Evolutionary conservation across 1,140 invertebrate species (phyloP).

Genomic region (Aphis gossypii): DNA sequence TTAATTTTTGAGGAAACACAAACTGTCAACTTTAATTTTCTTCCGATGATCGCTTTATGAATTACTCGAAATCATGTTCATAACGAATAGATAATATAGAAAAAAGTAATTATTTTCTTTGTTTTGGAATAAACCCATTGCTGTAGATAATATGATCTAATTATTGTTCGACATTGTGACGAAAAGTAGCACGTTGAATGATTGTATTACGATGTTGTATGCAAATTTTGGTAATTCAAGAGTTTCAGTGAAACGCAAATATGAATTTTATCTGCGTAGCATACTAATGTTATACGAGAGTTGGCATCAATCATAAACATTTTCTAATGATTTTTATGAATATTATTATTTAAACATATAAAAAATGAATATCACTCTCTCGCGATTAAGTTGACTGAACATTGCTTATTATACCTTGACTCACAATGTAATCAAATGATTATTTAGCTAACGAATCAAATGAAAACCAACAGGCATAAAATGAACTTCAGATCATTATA

Average conservation of each 20-base stretch:
- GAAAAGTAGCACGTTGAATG: not conserved
- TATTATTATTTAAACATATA: not conserved
- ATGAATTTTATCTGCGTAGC: not conserved
- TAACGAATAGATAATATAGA: not conserved
- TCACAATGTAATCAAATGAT: not conserved
- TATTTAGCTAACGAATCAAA: constrained; percentile 19
- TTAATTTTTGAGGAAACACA: not conserved
- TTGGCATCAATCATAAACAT: not conserved
- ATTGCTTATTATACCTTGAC: not conserved
- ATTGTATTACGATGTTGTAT: not conserved
- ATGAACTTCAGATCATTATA: constrained; percentile 7
- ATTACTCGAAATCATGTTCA: not conserved
- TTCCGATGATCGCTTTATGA: not conserved
- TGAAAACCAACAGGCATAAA: not conserved
- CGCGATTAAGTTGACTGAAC: not conserved
- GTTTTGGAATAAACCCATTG: not conserved
- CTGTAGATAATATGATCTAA: not conserved
- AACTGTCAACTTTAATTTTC: not conserved
- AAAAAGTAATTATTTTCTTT: not conserved
- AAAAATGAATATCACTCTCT: not conserved
- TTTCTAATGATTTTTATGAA: not conserved
- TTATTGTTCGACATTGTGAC: not conserved
- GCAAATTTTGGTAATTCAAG: not conserved
- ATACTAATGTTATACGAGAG: not conserved
- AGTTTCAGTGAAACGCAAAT: not conserved